These are phyloP conservation scores for Austrofundulus limnaeus DNA, from an alignment of 2,113 vertebrate species.

Conservation along the genomic window DNA sequence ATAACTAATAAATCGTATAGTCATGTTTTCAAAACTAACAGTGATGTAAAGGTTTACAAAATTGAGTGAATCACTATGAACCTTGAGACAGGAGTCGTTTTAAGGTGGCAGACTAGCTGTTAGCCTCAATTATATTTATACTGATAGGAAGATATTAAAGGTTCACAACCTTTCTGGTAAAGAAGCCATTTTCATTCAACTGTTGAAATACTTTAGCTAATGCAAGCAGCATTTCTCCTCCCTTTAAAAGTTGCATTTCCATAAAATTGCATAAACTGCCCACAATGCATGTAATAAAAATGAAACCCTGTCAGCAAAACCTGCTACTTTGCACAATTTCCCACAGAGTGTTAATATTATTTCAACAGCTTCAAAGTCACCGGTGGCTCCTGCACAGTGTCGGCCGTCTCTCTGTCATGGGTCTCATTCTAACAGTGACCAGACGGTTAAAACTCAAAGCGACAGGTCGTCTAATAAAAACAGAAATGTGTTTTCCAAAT, in stretches of 20 bases:
- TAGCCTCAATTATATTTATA: no score
- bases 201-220: no score
- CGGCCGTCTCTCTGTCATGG: not conserved
- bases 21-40: no score
- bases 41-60: no score
- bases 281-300: not conserved
- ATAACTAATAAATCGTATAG: no score
- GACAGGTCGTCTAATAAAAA: not conserved
- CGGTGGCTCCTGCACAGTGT: slow-evolving; percentile 2
- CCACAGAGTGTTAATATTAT: slow-evolving; percentile 3
- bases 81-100: no score
- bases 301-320: not conserved
- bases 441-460: not conserved
- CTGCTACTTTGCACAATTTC: slow-evolving; percentile 7
- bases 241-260: not conserved
- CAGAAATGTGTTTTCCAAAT: not conserved
- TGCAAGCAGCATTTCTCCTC: not conserved
- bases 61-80: no score
- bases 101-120: no score
- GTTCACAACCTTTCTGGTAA: no score
- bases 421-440: slow-evolving; percentile 1
- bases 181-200: no score
- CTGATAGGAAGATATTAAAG: no score
- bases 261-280: not conserved
- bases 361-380: not conserved